A percentile compares a stretch with the other conserved stretches of the same genome.
Conservation (phyloP, 2,888 invertebrate genomes). For the Horisme vitalbata region DNA sequence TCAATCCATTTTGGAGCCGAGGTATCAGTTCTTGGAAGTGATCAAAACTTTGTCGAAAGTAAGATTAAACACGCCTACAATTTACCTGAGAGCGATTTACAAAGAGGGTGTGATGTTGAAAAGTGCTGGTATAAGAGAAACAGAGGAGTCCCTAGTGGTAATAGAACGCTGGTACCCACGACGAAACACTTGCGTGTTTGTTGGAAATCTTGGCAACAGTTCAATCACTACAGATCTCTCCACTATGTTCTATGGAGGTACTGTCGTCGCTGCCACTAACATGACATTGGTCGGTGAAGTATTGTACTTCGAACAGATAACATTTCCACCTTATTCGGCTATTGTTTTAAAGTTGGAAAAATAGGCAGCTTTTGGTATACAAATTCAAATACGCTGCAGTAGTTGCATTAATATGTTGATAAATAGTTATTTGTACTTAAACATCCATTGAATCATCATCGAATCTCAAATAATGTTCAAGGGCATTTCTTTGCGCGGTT, state of each 20-base stretch:
- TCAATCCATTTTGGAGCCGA: constrained; percentile 71
- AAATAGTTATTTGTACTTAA: too few relatives aligned
- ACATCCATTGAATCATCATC: too few relatives aligned
- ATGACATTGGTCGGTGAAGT: constrained; percentile 60
- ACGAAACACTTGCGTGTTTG: constrained; percentile 88
- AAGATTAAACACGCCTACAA: constrained; percentile 85
- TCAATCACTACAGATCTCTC: constrained; percentile 87
- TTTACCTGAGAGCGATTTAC: constrained; percentile 87
- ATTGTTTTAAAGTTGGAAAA: constrained; percentile 72
- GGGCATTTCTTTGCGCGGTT: too few relatives aligned
- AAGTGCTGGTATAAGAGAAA: constrained; percentile 87
- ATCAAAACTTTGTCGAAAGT: constrained; percentile 84
- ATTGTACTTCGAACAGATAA: constrained; percentile 69
- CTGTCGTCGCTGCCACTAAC: constrained; percentile 70
- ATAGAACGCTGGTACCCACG: constrained; percentile 91
- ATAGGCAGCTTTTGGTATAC: constrained; percentile 36
- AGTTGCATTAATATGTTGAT: too few relatives aligned
- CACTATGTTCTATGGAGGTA: constrained; percentile 89
- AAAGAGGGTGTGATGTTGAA: constrained; percentile 85
- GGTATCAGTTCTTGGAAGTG: constrained; percentile 77
- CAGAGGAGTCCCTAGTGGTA: constrained; percentile 85
- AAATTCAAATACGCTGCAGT: too few relatives aligned
- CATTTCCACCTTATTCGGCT: constrained; percentile 70
- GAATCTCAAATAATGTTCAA: too few relatives aligned
- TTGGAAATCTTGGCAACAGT: constrained; percentile 86